Percentiles rank a stretch among this genome's conserved stretches.
Conservation (phyloP, 1,140 invertebrate species). For the Zaprionus tsacasi region DNA sequence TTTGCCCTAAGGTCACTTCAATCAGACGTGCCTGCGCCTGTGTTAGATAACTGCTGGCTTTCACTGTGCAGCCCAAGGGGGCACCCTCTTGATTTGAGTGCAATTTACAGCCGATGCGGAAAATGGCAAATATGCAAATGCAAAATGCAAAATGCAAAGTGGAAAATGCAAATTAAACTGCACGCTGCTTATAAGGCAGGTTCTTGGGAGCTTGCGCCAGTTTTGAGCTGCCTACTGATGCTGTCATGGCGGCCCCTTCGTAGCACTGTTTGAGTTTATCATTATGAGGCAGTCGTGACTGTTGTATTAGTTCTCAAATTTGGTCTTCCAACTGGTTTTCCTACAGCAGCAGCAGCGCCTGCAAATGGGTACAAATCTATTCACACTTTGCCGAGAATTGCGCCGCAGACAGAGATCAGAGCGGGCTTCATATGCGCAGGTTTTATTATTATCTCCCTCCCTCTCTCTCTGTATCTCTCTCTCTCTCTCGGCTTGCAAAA, state of each 20-base stretch:
- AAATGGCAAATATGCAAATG: conserved; percentile 62
- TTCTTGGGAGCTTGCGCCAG: conserved; percentile 34
- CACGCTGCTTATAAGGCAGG: conserved; percentile 38
- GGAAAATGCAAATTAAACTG: conserved; percentile 59
- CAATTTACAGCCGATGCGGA: conserved; percentile 66
- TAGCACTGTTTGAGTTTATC: conserved; percentile 59
- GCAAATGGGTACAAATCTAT: conserved; percentile 75
- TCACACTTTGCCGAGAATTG: conserved; percentile 68
- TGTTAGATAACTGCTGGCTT: conserved; percentile 35
- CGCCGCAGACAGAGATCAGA: conserved; percentile 20
- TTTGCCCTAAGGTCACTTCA: conserved; percentile 16
- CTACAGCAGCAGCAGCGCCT: conserved; percentile 32
- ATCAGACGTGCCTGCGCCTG: not conserved
- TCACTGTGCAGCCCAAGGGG: conserved; percentile 22
- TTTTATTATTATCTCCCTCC: not conserved
- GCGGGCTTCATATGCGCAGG: not conserved
- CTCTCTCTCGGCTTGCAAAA: conserved; percentile 37
- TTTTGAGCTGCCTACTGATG: conserved; percentile 10
- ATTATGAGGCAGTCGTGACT: conserved; percentile 73
- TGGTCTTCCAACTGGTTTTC: conserved; percentile 61
- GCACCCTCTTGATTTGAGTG: conserved; percentile 20
- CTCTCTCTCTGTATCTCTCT: no score
- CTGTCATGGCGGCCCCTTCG: not conserved
- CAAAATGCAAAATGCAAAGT: conserved; percentile 58
- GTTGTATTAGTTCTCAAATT: conserved; percentile 57